phyloP scores from a whole-genome alignment of 2,888 invertebrate species.

The Drosophila setosimentum region DNA sequence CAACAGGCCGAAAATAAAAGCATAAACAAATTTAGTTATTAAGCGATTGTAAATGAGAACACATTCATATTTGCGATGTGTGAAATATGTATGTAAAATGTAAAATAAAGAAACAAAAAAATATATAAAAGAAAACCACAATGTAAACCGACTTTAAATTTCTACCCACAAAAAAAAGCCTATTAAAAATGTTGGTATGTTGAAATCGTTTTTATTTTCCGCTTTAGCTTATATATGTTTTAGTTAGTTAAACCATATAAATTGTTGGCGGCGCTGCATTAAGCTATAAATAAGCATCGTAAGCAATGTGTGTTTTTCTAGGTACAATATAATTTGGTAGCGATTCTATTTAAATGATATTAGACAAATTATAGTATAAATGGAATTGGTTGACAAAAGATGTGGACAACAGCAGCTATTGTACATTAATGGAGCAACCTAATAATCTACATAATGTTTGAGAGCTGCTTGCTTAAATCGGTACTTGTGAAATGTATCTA shows the following conservation, averaged over 20 bases:
- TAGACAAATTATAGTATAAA: slow-evolving; percentile 3
- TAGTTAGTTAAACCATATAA: slow-evolving; percentile 43
- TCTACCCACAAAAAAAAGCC: neutral
- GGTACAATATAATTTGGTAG: slow-evolving; percentile 65
- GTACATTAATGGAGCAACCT: slow-evolving; percentile 49
- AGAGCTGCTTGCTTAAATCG: slow-evolving; percentile 37
- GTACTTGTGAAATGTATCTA: slow-evolving; percentile 33
- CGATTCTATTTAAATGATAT: slow-evolving; percentile 49
- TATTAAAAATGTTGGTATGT: slow-evolving; percentile 5
- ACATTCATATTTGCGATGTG: slow-evolving; percentile 74
- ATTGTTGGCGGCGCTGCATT: slow-evolving; percentile 31
- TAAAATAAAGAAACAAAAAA: slow-evolving; percentile 81
- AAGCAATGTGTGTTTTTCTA: slow-evolving; percentile 53
- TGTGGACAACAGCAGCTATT: slow-evolving; percentile 28
- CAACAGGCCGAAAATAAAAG: slow-evolving; percentile 59
- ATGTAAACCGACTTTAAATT: slow-evolving; percentile 3
- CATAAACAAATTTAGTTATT: slow-evolving; percentile 73
- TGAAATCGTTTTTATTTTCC: slow-evolving; percentile 69
- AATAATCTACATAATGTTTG: slow-evolving; percentile 29
- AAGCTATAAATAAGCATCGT: slow-evolving; percentile 51
- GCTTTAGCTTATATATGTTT: slow-evolving; percentile 42
- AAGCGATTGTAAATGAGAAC: slow-evolving; percentile 76
- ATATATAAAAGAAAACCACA: slow-evolving; percentile 66
- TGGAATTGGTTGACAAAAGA: slow-evolving; percentile 9
- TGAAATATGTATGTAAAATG: slow-evolving; percentile 83